A percentile compares a stretch with the other conserved stretches of the same genome.
Conservation (phyloP, 1,140 invertebrate species). For the Cotesia typhae region DNA sequence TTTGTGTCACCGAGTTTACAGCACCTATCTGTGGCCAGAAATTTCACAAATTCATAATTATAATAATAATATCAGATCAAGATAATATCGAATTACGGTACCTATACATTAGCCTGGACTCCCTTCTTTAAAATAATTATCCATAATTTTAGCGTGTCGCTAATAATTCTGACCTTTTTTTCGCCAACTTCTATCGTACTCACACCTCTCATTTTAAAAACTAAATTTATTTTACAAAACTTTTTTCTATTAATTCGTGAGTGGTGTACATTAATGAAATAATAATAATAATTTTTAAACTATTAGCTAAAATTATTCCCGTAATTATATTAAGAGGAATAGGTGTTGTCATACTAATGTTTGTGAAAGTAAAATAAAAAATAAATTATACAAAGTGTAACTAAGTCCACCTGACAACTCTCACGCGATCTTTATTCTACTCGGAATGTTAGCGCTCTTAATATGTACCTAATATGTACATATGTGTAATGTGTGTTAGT, state of each 20-base stretch:
- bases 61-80: constrained; percentile 35
- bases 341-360: no score
- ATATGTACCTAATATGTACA: not conserved
- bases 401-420: not conserved
- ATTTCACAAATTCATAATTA: constrained; percentile 46
- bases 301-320: no score
- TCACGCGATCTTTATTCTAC: constrained; percentile 2
- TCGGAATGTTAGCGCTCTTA: not conserved
- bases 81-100: no score
- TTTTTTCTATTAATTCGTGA: no score
- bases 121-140: not conserved
- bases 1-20: constrained; percentile 37
- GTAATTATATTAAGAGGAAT: no score
- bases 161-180: no score
- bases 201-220: no score
- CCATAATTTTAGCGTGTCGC: no score
- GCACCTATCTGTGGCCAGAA: constrained; percentile 17
- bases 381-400: no score
- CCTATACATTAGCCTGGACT: not conserved
- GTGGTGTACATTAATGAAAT: not conserved
- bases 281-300: not conserved
- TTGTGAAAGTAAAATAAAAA: no score
- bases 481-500: not conserved
- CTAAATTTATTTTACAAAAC: no score
- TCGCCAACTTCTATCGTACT: no score